Evolutionary conservation across 2,888 invertebrate genomes (phyloP), one percentile per base, ranked within the genome.

Genomic region (Mantis religiosa): DNA sequence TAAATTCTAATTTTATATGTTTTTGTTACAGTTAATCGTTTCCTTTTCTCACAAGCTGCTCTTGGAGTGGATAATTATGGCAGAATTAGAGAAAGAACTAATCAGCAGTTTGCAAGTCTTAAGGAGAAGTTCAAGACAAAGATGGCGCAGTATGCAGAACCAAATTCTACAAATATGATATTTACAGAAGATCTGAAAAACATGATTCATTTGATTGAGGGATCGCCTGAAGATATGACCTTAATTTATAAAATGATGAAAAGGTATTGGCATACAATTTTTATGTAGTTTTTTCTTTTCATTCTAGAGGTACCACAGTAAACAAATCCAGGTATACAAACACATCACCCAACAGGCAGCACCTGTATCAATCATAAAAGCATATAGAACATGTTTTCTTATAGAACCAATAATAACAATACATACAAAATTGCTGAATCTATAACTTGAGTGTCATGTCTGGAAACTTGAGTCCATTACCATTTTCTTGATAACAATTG

Each of bases 141-240:
- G 93, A 97, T 98, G 97, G 92, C 91, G 20, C 95, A 96, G 88
- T 96, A 95, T 92, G 93, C 95, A 0, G 93, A 95, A 27, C 93
- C 94, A 0, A 92, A 94, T 0, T 91, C 92, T 0, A 94, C 94
- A 90, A 95, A 94, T 91, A 95, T 97, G 95, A 95, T 98, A 90
- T 98, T 97, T 92, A 97, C 97, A 9, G 97, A 97, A 93, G 98
- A 98, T 93, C 93, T 98, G 20, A 97, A 97, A 92, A 97, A 96
- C 92, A 96, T 97, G 95, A 92, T 97, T 7, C 96, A 97, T 92
- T 92, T 97, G 88, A 95, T 95, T 3, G 95, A 96, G 90, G 94
- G 94, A 47, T 34, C 54, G 12, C 94, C 93, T 71, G 92, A 93
- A 4, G 97, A 97, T 92, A 91, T 97, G 25, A 93, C 95, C 12